These are phyloP conservation scores for Spheniscus mendiculus DNA, from an alignment of 2,113 vertebrate species.

Conservation along the genomic window DNA sequence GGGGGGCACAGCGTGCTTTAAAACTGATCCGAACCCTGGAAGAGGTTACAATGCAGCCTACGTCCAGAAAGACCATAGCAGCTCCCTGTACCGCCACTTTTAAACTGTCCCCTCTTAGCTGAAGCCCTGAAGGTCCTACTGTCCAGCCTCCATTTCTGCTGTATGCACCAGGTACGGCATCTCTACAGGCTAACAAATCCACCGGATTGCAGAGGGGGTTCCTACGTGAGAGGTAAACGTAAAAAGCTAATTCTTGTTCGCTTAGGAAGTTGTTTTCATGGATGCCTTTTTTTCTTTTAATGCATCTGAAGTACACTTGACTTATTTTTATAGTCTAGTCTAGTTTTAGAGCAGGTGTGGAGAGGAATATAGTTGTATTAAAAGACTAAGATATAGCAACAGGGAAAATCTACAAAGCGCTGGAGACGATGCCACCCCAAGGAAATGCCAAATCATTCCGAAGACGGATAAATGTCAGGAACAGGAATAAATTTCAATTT, in stretches of 20 bases:
- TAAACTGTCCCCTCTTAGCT: not conserved
- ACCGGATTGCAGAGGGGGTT: not conserved
- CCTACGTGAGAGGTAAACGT: not conserved
- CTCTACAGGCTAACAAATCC: not conserved
- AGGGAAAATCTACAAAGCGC: not conserved
- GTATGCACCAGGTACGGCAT: not conserved
- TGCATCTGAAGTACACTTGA: not conserved
- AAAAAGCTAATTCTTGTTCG: not conserved
- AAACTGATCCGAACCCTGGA: not conserved
- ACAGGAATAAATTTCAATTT: not conserved
- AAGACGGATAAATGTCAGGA: not conserved
- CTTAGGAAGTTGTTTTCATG: not conserved
- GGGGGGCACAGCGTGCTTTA: not conserved
- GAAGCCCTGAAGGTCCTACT: not conserved
- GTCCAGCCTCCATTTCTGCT: not conserved
- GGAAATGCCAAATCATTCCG: not conserved
- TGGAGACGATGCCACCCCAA: not conserved
- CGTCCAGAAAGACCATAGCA: not conserved
- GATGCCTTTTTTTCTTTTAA: not conserved
- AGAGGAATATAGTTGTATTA: not conserved
- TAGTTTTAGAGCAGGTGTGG: not conserved
- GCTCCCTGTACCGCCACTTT: not conserved
- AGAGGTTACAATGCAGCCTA: not conserved
- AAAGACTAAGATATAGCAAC: not conserved
- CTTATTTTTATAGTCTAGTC: not conserved